Base-by-base conservation (phyloP, 2,888 invertebrate genomes). In the Chrysodeixis includens region DNA sequence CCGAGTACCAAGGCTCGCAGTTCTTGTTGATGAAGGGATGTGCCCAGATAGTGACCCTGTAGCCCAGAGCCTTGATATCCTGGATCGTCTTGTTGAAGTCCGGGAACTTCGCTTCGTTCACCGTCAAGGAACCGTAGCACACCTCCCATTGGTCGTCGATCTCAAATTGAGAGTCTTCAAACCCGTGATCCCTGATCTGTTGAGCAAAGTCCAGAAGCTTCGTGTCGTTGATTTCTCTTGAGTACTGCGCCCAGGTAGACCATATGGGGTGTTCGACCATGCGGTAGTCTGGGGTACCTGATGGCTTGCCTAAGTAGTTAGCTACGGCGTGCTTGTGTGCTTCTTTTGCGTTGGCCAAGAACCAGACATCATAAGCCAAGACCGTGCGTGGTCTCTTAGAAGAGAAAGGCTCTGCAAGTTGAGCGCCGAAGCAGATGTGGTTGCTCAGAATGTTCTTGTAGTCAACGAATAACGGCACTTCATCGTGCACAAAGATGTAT, bases 81-180 rank as follows among this genome's bases (percentile, higher is more conserved):
- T 92, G 85, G 0, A 97, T 95, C 3, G 97, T 95, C 18, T 92
- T 85, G 10, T 93, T 95, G 18, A 98, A 96, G 76, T 97, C 93
- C 0, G 97, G 96, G 85, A 98, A 98, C 87, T 97, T 97, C 0
- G 84, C 88, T 10, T 92, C 89, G 79, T 97, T 96, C 69, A 98
- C 97, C 14, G 95, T 95, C 32, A 97, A 92, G 9, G 98, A 97
- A 0, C 99, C 99, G 82, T 98, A 98, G 83, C 97, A 97, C 0
- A 96, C 95, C 87, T 98, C 98, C 98, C 98, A 98, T 16, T 96
- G 95, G 85, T 98, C 98, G 83, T 98, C 98, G 54, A 99, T 97
- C 93, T 98, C 98, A 49, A 97, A 88, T 84, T 98, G 97, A 56
- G 97, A 97, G 79, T 96, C 96, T 1, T 95, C 94, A 79, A 97